Evolutionary conservation across 2,888 invertebrate species (phyloP), one percentile per base, ranked within the genome.

Genomic region (Neuroscelio doddi): DNA sequence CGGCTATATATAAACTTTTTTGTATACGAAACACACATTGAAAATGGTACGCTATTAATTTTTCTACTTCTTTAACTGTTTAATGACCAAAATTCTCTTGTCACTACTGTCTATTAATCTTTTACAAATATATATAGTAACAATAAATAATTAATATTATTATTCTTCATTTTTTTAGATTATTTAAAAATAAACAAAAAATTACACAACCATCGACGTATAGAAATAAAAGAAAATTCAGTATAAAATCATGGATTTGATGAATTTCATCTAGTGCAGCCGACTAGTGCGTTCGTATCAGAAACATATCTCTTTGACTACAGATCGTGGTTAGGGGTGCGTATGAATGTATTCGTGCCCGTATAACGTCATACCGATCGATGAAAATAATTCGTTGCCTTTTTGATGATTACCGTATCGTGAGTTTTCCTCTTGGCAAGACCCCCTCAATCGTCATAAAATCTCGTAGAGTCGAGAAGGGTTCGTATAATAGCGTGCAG

Each of bases 321-420:
- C 73, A 70, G 71, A 69, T 75, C 72, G 70, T 68, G 64, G 73
- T 71, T 71, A 68, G 73, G 76, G 76, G 72, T 73, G 69, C 72
- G 49, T 58, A 57, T 45, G 34, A 17, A 14, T 39, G 62, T 55
- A 62, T 69, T 53, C 57, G 58, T 69, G 63, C 61, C 62, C 65
- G 63, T 70, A 59, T 64, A 68, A 57, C 69, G 59, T 59, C 61
- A 64, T 70, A 56, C 67, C 68, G 76, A 76, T 78, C 79, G 78
- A 79, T 80, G 77, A 58, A 74, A 80, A 78, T 80, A 77, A 81
- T 80, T 80, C 75, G 73, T 73, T 72, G 74, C 68, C 73, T 74
- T 74, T 78, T 77, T 73, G 69, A 69, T 70, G 72, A 77, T 77
- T 74, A 75, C 73, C 70, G 68, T 73, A 71, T 69, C 72, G 68